These are phyloP conservation scores for Acholoe squamosa DNA, from an alignment of 2,888 invertebrate genomes.

Conservation along the genomic window DNA sequence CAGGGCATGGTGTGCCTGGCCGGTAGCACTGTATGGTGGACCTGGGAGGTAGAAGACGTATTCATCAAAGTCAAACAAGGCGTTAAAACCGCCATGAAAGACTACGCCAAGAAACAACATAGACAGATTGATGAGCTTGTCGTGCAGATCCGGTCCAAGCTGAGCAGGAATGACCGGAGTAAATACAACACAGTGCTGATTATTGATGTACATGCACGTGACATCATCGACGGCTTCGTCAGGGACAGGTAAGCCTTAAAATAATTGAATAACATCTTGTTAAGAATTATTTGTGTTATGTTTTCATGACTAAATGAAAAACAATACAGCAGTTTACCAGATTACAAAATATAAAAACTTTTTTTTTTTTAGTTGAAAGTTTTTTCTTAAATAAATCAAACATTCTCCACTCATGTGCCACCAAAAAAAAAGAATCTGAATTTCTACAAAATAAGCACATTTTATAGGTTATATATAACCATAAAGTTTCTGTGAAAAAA, in stretches of 20 bases:
- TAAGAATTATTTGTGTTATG: too few species aligned
- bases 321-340: too few species aligned
- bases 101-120: slow-evolving; percentile 91
- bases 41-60: slow-evolving; percentile 95
- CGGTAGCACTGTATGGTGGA: slow-evolving; percentile 97
- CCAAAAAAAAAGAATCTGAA: too few species aligned
- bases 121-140: slow-evolving; percentile 93
- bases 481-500: too few species aligned
- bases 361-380: too few species aligned
- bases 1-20: slow-evolving; percentile 94
- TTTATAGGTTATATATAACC: too few species aligned
- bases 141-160: slow-evolving; percentile 88
- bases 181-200: slow-evolving; percentile 95
- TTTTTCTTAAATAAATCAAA: too few species aligned
- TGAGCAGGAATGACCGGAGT: slow-evolving; percentile 91
- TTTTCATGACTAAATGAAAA: too few species aligned
- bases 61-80: slow-evolving; percentile 85
- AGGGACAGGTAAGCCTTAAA: slow-evolving; percentile 84
- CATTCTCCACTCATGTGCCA: too few species aligned
- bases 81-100: slow-evolving; percentile 94
- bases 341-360: too few species aligned
- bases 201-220: slow-evolving; percentile 95
- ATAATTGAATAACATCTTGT: too few species aligned
- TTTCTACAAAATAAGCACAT: too few species aligned
- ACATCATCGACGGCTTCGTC: slow-evolving; percentile 90